A percentile compares a stretch with the other conserved stretches of the same genome.
Conservation (phyloP, 2,888 invertebrate species). For the Drosophila paramelanica region DNA sequence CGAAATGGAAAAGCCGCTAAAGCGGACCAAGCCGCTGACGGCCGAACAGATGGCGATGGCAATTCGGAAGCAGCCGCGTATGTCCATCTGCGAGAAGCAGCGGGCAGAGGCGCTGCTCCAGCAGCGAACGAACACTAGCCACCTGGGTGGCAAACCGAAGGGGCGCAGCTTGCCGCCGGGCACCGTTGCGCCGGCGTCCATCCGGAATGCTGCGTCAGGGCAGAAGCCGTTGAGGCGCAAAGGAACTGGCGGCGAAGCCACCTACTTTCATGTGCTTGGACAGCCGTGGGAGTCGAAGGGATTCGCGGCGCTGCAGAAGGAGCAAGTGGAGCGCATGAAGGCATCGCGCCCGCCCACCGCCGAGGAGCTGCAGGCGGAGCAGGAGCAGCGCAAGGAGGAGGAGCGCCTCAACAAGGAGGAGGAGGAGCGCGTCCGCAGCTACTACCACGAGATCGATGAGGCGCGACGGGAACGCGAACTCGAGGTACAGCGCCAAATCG, state of each 20-base stretch:
- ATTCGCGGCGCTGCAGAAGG: slow-evolving; percentile 50
- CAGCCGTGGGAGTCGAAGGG: slow-evolving; percentile 69
- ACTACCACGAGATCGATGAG: slow-evolving; percentile 59
- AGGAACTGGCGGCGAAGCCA: slow-evolving; percentile 56
- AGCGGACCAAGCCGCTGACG: slow-evolving; percentile 6
- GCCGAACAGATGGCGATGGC: slow-evolving; percentile 6
- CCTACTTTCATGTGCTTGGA: slow-evolving; percentile 62
- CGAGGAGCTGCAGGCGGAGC: slow-evolving; percentile 50
- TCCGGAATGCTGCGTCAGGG: background rate
- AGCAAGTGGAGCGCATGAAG: slow-evolving; percentile 60
- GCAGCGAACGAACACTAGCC: slow-evolving; percentile 12
- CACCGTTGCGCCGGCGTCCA: slow-evolving; percentile 39
- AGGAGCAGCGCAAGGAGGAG: slow-evolving; percentile 50
- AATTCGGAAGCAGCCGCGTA: slow-evolving; percentile 8
- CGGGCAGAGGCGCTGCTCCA: slow-evolving; percentile 29
- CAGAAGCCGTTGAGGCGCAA: slow-evolving; percentile 23
- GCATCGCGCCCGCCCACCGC: slow-evolving; percentile 34
- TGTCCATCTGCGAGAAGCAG: slow-evolving; percentile 41
- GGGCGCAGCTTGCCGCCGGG: slow-evolving; percentile 56
- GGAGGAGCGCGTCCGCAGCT: slow-evolving; percentile 53
- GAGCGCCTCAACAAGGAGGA: slow-evolving; percentile 54
- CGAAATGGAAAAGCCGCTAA: slow-evolving; percentile 36
- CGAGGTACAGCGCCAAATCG: slow-evolving; percentile 43
- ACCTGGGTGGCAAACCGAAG: background rate
- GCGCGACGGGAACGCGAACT: slow-evolving; percentile 56